phyloP scores from a whole-genome alignment of 2,797 vertebrate species.

The Propithecus deckenii region DNA sequence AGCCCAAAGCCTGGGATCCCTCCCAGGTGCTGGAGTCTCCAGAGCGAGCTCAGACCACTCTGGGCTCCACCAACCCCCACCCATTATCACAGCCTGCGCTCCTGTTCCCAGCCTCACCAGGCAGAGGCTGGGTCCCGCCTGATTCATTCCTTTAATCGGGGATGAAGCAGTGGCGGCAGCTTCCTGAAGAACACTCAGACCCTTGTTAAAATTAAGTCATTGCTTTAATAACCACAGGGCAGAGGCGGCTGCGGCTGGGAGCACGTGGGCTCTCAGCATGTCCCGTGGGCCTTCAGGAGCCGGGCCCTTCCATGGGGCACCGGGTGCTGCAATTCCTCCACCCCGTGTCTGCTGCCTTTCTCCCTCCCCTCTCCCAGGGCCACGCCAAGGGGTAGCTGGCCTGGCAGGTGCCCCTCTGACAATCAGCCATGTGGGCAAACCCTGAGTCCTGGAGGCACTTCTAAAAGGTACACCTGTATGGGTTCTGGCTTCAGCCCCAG shows the following conservation, averaged over 20 bases:
- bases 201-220: conserved; percentile 82
- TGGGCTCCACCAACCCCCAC: neutral
- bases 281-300: conserved; percentile 12
- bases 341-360: neutral
- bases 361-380: neutral
- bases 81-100: accelerated
- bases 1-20: neutral
- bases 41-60: neutral
- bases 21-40: neutral
- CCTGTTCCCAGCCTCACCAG: neutral
- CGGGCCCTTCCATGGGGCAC: neutral
- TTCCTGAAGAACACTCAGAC: conserved; percentile 62
- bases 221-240: conserved; percentile 80
- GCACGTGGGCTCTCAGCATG: conserved; percentile 45
- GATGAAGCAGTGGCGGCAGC: conserved; percentile 21
- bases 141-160: conserved; percentile 82
- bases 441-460: neutral
- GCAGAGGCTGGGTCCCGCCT: conserved; percentile 47
- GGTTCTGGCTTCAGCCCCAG: neutral
- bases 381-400: neutral
- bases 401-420: neutral
- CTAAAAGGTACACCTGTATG: neutral
- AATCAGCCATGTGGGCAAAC: neutral
- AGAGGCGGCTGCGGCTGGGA: conserved; percentile 33
- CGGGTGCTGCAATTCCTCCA: neutral